Conservation (phyloP, 2,113 vertebrate genomes). For the Leptocoma aspasia region DNA sequence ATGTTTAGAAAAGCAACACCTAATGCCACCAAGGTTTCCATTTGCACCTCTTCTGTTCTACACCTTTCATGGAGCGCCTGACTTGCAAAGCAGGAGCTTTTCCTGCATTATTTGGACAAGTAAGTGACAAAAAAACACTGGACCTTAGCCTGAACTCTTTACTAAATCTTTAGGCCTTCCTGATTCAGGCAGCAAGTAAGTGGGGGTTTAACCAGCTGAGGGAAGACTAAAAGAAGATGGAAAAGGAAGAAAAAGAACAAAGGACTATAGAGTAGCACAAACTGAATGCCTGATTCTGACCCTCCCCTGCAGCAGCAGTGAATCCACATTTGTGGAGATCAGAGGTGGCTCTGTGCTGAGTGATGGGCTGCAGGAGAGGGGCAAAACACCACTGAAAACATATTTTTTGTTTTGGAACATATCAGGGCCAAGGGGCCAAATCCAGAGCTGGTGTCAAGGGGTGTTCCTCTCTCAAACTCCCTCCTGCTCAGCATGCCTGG, state of each 20-base stretch:
- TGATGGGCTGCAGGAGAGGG: neutral
- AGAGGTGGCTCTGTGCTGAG: neutral
- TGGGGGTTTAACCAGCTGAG: neutral
- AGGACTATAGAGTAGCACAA: neutral
- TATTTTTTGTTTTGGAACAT: neutral
- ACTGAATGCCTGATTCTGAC: neutral
- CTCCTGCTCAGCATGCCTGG: neutral
- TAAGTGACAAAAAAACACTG: slow-evolving; percentile 37
- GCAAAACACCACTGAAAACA: neutral
- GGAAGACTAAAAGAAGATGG: neutral
- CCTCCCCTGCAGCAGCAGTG: neutral
- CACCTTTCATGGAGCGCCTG: neutral
- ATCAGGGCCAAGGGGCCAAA: neutral
- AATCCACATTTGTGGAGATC: neutral
- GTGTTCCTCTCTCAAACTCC: neutral
- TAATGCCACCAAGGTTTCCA: slow-evolving; percentile 57
- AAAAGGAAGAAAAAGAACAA: neutral
- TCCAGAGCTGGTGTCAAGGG: neutral
- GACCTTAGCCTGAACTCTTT: neutral
- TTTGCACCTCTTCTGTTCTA: slow-evolving; percentile 29
- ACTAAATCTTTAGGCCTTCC: neutral
- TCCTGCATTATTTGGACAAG: slow-evolving; percentile 33
- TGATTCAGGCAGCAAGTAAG: neutral
- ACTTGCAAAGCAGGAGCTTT: slow-evolving; percentile 14
- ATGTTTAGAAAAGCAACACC: slow-evolving; percentile 66